Evolutionary conservation across 2,888 invertebrate species (phyloP), one percentile per base, ranked within the genome.

Genomic region (Gandaritis pyraliata): DNA sequence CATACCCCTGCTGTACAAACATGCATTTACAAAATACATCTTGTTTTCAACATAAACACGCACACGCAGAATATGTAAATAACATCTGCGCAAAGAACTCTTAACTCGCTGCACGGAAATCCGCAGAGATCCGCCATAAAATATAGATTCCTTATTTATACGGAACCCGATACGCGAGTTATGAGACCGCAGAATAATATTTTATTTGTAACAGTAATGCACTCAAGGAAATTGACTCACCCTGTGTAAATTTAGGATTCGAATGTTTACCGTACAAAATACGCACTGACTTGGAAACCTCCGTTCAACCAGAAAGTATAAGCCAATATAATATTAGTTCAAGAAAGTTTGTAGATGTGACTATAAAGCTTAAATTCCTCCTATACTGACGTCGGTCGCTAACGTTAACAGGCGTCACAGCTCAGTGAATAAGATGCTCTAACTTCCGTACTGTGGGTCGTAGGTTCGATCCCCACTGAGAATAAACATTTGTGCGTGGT

Each of bases 191-290:
- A 65, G 72, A 70, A 75, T 76, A 73, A 78, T 81, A 81, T 77
- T 80, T 81, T 78, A 80, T 77, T 78, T 80, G 72, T 72, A 72
- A 70, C 69, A 59, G 75, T 81, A 78, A 83, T 82, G 82, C 86
- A 85, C 86, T 85, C 77, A 78, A 75, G 80, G 72, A 84, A 83
- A 86, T 86, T 85, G 83, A 84, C 79, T 80, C 67, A 53, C 58
- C 61, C 56, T 55, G 71, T 71, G 73, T 68, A 71, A 72, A 80
- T 68, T 76, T 72, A 71, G 72, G 65, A 63, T 59, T 56, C 52
- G 63, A 45, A 64, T 47, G 45, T 54, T n/a, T 43, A 43, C 52
- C 43, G 56, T 51, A 47, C 30, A 29, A 15, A 41, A n/a, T n/a
- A 43, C 16, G 16, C 10, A 16, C 16, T 16, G 43, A 16, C 1